A percentile compares a stretch with the other conserved stretches of the same genome.
Conservation (phyloP, 2,113 vertebrate genomes). For the Phaethon lepturus region DNA sequence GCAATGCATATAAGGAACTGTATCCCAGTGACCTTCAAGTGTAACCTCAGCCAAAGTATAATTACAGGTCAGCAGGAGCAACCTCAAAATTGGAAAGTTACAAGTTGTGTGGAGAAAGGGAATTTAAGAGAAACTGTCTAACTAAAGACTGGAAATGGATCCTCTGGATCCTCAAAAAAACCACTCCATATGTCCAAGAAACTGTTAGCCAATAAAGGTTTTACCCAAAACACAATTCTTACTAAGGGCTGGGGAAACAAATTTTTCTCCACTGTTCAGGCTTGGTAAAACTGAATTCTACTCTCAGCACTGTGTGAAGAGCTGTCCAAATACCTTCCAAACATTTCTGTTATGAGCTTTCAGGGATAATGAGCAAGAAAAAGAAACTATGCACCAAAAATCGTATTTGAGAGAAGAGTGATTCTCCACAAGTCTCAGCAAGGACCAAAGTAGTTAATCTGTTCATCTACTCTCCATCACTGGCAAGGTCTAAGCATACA, state of each 20-base stretch:
- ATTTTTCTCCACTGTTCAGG: not conserved
- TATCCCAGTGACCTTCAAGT: constrained; percentile 41
- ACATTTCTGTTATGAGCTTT: not conserved
- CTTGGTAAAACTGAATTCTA: not conserved
- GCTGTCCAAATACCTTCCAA: not conserved
- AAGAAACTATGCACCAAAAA: not conserved
- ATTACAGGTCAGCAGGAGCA: not conserved
- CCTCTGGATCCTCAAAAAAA: not conserved
- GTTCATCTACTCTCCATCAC: not conserved
- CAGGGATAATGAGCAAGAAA: not conserved
- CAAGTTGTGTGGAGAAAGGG: not conserved
- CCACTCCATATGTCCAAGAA: not conserved
- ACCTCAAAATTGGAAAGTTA: not conserved
- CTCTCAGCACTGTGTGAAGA: not conserved
- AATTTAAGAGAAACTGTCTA: not conserved
- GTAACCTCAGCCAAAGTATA: not conserved
- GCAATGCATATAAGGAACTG: constrained; percentile 37
- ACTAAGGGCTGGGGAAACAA: not conserved
- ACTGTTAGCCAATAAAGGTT: not conserved
- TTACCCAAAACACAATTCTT: not conserved
- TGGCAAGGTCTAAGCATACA: not conserved
- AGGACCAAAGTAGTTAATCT: not conserved
- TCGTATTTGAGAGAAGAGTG: not conserved
- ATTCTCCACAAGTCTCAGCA: not conserved
- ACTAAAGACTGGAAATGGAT: not conserved